Base-by-base conservation (phyloP, 1,140 invertebrate genomes). In the Drosophila aff. region DNA sequence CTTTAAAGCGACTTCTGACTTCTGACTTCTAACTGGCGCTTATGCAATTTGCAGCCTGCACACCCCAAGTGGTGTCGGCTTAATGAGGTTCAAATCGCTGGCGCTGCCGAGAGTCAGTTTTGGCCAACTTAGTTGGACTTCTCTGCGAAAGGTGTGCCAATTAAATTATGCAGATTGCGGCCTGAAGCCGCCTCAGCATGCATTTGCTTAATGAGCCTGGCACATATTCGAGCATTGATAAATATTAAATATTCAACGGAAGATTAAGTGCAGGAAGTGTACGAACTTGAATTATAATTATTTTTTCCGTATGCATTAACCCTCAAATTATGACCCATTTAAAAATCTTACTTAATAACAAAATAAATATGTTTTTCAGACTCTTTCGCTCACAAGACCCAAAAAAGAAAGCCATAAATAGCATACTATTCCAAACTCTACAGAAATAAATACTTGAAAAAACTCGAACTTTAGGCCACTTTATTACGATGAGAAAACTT, bases 401-500 rank as follows among this genome's bases (percentile, higher is more conserved):
- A 4, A 23, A 62, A 62, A 33, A 23, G 3, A n/a, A 16, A 21
- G 18, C 15, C 33, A 16, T 15, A 13, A 18, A 36, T 43, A 61
- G 43, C 47, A 61, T 47, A 46, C 77, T 81, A 72, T 81, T 89
- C 52, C 58, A 71, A 36, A 52, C 58, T 63, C 60, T 68, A 38
- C 40, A 23, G 10, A 46, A 21, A 31, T 1, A 47, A 11, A 47
- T 23, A 26, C 18, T 31, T 9, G 36, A 38, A 63, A 61, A 68
- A 71, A 67, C 36, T 11, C 10, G 41, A 82, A 66, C 76, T 75
- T 41, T 10, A 33, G 50, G 69, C 74, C 73, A 90, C 77, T 87
- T 87, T 86, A 87, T 87, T 87, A 89, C 69, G 72, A 57, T 71
- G 64, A 40, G 52, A 79, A 69, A 82, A 82, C 59, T 79, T 82